Percentiles rank a stretch among this genome's conserved stretches.
Conservation (phyloP, 2,113 vertebrate genomes). For the Cryptotis parvus region DNA sequence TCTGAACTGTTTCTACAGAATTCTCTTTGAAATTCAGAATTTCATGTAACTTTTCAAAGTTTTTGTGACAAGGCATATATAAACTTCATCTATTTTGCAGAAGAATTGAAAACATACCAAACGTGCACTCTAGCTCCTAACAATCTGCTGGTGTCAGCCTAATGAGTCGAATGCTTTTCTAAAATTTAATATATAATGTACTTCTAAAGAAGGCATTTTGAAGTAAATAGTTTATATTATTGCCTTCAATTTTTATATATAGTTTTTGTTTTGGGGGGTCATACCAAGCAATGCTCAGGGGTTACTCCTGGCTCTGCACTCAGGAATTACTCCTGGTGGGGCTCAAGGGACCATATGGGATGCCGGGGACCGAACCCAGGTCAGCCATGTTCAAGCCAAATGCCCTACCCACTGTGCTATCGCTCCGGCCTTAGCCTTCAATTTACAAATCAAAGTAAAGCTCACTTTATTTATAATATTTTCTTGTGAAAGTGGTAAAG, state of each 20-base stretch:
- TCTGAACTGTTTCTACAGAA: not conserved
- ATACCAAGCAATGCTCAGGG: too few relatives aligned
- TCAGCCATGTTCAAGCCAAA: too few relatives aligned
- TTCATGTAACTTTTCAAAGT: not conserved
- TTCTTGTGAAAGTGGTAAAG: not conserved
- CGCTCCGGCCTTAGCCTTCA: too few relatives aligned
- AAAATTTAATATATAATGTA: not conserved
- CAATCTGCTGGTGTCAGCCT: not conserved
- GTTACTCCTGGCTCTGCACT: too few relatives aligned
- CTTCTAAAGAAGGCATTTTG: constrained; percentile 43
- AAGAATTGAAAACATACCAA: not conserved
- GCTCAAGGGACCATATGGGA: too few relatives aligned
- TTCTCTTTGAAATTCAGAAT: constrained; percentile 19
- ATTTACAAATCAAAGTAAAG: constrained; percentile 37
- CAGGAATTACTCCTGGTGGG: too few relatives aligned
- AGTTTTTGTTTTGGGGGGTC: too few relatives aligned
- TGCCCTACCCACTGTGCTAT: too few relatives aligned
- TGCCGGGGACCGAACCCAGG: too few relatives aligned
- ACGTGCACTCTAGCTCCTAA: not conserved
- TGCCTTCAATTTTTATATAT: constrained; percentile 53
- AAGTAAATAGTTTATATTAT: not conserved
- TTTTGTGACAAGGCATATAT: constrained; percentile 1
- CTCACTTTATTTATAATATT: not conserved
- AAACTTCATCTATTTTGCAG: too few relatives aligned
- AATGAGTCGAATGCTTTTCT: constrained; percentile 13